phyloP scores from a whole-genome alignment of 2,888 invertebrate species.

The Gari tellinella region DNA sequence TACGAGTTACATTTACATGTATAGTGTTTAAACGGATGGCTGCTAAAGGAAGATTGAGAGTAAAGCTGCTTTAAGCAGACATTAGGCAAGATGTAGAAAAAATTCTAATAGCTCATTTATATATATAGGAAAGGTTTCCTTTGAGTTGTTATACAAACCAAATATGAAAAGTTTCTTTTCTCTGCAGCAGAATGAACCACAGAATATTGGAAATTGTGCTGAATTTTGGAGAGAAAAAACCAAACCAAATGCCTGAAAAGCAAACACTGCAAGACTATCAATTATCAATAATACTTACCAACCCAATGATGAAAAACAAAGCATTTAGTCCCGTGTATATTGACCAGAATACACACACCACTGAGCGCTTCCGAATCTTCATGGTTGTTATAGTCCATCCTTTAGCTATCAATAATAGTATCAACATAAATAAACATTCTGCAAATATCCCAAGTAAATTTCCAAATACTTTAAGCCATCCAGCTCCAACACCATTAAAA shows the following conservation, averaged over 20 bases:
- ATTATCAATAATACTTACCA: constrained; percentile 88
- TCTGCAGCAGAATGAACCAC: neutral
- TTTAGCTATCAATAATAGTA: constrained; percentile 95
- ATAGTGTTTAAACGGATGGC: no score
- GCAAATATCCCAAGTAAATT: constrained; percentile 97
- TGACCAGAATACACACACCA: constrained; percentile 95
- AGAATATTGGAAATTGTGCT: no score
- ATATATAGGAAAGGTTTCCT: no score
- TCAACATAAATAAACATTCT: constrained; percentile 95
- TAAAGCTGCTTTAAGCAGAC: no score
- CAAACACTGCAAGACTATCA: neutral
- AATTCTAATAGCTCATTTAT: no score
- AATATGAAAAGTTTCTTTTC: no score
- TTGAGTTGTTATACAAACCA: no score
- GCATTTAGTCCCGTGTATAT: constrained; percentile 96
- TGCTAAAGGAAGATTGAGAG: no score
- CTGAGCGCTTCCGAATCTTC: constrained; percentile 93
- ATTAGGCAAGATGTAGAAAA: no score
- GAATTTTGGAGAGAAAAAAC: neutral
- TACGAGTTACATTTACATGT: no score
- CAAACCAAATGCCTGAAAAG: neutral
- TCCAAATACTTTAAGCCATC: constrained; percentile 92
- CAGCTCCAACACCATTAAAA: constrained; percentile 94
- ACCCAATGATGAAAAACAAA: constrained; percentile 97
- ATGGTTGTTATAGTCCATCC: constrained; percentile 98